Evolutionary conservation across 2,113 vertebrate genomes (phyloP).

Genomic region (Equus quagga): DNA sequence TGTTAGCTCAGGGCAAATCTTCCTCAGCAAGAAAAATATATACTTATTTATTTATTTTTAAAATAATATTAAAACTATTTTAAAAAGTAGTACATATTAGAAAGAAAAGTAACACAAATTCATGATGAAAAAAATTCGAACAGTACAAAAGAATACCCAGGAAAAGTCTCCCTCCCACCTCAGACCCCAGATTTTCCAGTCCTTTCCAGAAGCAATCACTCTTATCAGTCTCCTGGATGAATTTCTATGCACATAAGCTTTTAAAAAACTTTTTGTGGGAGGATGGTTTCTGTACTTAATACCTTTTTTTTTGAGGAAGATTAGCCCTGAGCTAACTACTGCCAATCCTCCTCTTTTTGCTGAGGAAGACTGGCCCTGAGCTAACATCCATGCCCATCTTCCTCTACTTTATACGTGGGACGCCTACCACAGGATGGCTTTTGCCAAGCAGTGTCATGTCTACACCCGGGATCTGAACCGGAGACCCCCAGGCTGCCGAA

Average conservation of each 20-base stretch:
- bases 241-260: background rate
- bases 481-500: too few relatives aligned
- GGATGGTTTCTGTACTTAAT: background rate
- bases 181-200: background rate
- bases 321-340: too few relatives aligned
- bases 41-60: background rate
- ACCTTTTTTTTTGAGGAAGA: background rate
- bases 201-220: background rate
- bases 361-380: too few relatives aligned
- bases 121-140: background rate
- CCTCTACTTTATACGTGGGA: too few relatives aligned
- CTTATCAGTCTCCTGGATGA: background rate
- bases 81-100: background rate
- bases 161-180: background rate
- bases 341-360: too few relatives aligned
- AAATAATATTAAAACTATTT: background rate
- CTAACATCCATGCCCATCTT: too few relatives aligned
- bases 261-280: background rate
- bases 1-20: too few relatives aligned
- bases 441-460: too few relatives aligned
- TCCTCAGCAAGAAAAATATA: too few relatives aligned
- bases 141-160: background rate
- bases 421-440: too few relatives aligned
- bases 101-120: conserved; percentile 42
- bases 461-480: too few relatives aligned